These are phyloP conservation scores for Neolamprologus fasciatus DNA, from an alignment of 2,113 vertebrate genomes.

Conservation along the genomic window DNA sequence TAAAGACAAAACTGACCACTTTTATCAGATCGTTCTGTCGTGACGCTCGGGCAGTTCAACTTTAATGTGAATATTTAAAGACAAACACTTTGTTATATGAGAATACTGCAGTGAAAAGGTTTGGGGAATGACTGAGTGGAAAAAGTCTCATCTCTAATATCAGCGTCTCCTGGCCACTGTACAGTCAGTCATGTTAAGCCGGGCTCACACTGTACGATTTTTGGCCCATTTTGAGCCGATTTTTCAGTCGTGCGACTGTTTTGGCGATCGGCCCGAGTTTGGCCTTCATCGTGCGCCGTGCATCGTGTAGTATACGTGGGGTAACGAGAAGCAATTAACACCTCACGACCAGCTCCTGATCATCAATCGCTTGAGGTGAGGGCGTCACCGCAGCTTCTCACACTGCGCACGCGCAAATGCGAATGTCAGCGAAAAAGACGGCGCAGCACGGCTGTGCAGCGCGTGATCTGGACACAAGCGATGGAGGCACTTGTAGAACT, in stretches of 20 bases:
- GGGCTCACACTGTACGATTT: too few relatives aligned
- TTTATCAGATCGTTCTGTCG: not conserved
- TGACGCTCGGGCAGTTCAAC: fast-evolving
- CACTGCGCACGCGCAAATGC: fast-evolving
- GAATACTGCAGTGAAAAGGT: fast-evolving
- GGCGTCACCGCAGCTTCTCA: fast-evolving
- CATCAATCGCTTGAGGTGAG: fast-evolving
- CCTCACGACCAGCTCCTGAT: too few relatives aligned
- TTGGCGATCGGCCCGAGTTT: fast-evolving
- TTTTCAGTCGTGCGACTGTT: fast-evolving
- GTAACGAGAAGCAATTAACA: too few relatives aligned
- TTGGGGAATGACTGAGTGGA: not conserved
- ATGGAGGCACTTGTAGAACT: fast-evolving
- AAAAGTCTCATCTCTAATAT: not conserved
- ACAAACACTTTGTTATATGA: not conserved
- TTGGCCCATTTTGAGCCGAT: too few relatives aligned
- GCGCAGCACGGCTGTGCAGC: fast-evolving
- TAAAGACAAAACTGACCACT: not conserved
- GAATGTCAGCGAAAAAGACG: fast-evolving
- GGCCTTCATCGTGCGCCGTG: too few relatives aligned
- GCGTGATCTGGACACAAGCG: too few relatives aligned
- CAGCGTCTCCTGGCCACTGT: not conserved
- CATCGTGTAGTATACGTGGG: too few relatives aligned
- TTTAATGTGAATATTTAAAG: not conserved
- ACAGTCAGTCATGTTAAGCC: fast-evolving